These are phyloP conservation scores for Linnaemya tessellans DNA, from an alignment of 2,888 invertebrate genomes.

Conservation along the genomic window DNA sequence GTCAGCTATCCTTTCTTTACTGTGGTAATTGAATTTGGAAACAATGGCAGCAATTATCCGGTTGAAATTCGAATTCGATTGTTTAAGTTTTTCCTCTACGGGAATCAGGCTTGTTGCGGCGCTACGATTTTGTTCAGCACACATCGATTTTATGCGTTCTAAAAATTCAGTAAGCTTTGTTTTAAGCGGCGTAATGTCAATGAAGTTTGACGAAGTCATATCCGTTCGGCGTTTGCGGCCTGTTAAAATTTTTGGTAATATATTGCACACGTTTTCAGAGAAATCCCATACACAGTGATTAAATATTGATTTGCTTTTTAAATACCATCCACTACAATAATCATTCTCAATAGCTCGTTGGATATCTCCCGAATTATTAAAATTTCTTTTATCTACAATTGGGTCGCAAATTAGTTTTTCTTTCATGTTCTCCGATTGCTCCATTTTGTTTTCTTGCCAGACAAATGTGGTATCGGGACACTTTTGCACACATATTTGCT, in stretches of 20 bases:
- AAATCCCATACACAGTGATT: conserved; percentile 84
- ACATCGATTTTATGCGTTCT: conserved; percentile 68
- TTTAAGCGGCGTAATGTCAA: conserved; percentile 61
- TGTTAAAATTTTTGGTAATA: conserved; percentile 77
- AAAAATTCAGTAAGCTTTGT: conserved; percentile 72
- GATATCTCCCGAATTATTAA: conserved; percentile 83
- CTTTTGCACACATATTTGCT: conserved; percentile 89
- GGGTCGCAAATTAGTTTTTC: conserved; percentile 86
- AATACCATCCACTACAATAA: conserved; percentile 89
- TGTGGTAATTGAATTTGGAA: conserved; percentile 82
- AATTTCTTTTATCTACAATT: conserved; percentile 83
- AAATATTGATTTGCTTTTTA: conserved; percentile 86
- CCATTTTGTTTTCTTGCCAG: conserved; percentile 79
- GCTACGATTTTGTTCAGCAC: conserved; percentile 65
- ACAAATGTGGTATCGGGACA: conserved; percentile 87
- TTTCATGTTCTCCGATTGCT: conserved; percentile 80
- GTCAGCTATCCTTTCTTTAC: conserved; percentile 86
- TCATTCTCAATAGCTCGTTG: conserved; percentile 84
- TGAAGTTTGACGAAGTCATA: conserved; percentile 10
- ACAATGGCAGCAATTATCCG: conserved; percentile 84
- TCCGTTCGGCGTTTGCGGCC: conserved; percentile 74
- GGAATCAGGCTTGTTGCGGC: conserved; percentile 69
- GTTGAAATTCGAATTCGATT: conserved; percentile 82
- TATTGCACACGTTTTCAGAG: conserved; percentile 78
- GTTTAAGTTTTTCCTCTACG: conserved; percentile 82